Base-by-base conservation (phyloP, 1,140 invertebrate genomes). In the Mizuhopecten yessoensis region DNA sequence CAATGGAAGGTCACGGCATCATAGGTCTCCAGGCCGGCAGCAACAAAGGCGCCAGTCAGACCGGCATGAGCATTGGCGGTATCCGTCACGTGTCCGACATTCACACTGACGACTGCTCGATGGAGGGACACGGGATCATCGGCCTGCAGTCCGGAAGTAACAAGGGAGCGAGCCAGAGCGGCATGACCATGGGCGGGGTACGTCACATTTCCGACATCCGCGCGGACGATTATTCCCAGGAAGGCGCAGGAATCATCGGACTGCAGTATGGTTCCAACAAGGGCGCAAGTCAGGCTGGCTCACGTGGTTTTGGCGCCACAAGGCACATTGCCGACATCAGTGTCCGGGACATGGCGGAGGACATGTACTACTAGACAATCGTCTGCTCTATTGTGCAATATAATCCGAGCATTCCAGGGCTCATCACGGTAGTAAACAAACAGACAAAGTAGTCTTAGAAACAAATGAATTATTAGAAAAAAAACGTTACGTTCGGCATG, bases 1-100 rank as follows among this genome's bases (percentile, higher is more conserved):
- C 90, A 23, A 99, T 97, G 99, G 94, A 97, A 97, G 89, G 89
- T 42, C 92, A 94, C 88, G 92, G 86, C 0, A 97, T 99, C 39
- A 98, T 99, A 92, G 98, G 98, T 91, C 97, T 99, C 0, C 98
- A 99, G 96, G 98, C 98, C 87, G 98, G 98, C 86, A 98, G 98
- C 87, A 99, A 99, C 97, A 98, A 98, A 94, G 97, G 98, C 23
- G 93, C 92, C 33, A 86, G 75, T 86, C 93, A 93, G 86, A 91
- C 91, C 13, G 92, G 92, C 15, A 93, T 93, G 93, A 99, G 98
- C 96, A 33, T 87, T 7, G 93, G 93, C 23, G 89, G 86, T n/a
- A 49, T 91, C 15, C 33, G 93, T 34, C 92, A 93, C 75, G 45
- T 93, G 39, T n/a, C 88, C 86, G 34, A 90, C 75, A 42, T 93